Evolutionary conservation across 2,888 invertebrate genomes (phyloP).

Genomic region (Rhamnusium bicolor): DNA sequence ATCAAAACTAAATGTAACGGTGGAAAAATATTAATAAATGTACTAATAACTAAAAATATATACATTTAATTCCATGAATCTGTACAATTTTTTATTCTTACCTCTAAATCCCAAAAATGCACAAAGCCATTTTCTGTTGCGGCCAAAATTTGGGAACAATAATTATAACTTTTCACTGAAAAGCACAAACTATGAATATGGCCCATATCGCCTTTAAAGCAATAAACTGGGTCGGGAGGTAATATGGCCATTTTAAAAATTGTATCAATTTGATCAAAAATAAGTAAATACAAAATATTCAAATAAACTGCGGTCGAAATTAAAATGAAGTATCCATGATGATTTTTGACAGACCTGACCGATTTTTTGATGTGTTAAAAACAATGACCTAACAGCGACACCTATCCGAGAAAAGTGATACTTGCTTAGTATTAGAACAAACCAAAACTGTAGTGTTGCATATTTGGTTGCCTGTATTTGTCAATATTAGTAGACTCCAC

Average conservation of each 20-base stretch:
- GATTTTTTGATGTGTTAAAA: neutral
- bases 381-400: neutral
- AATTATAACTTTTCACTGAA: conserved; percentile 74
- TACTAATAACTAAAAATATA: no score
- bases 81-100: no score
- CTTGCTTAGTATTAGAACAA: neutral
- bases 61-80: no score
- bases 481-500: no score
- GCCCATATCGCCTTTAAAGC: conserved; percentile 81
- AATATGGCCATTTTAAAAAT: conserved; percentile 77
- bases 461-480: neutral
- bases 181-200: conserved; percentile 83
- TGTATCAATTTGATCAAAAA: conserved; percentile 2
- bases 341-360: conserved; percentile 9
- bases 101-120: conserved; percentile 86
- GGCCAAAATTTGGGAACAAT: conserved; percentile 78
- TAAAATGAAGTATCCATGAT: conserved; percentile 22
- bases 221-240: conserved; percentile 85
- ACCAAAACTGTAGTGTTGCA: neutral
- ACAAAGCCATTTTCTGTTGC: conserved; percentile 84
- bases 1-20: no score
- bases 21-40: no score
- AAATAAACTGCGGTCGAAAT: conserved; percentile 21
- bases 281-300: conserved; percentile 13
- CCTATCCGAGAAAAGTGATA: neutral